A percentile compares a stretch with the other conserved stretches of the same genome.
Conservation (phyloP, 2,888 invertebrate species). For the Euplagia quadripunctaria region DNA sequence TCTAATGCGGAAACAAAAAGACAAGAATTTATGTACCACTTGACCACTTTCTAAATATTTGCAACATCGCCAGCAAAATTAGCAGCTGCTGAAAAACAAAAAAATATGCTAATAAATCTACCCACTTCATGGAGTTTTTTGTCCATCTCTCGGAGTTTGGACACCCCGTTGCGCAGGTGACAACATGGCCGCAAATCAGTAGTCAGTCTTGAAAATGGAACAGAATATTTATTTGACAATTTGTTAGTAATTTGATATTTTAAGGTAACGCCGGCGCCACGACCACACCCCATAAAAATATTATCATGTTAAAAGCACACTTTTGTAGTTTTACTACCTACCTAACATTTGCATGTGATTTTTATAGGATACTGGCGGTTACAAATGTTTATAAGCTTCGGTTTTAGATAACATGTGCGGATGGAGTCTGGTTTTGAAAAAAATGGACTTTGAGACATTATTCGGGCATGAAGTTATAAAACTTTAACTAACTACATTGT, state of each 20-base stretch:
- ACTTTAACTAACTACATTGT: not conserved
- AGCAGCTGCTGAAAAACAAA: constrained; percentile 23
- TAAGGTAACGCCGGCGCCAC: constrained; percentile 55
- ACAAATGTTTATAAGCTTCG: constrained; percentile 44
- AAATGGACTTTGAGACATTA: constrained; percentile 11
- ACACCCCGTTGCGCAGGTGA: constrained; percentile 45
- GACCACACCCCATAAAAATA: constrained; percentile 47
- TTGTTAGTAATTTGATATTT: constrained; percentile 42
- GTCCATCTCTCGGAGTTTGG: constrained; percentile 15
- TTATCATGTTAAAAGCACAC: constrained; percentile 48
- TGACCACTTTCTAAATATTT: constrained; percentile 22
- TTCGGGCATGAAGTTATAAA: not conserved
- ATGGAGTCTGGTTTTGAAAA: constrained; percentile 17
- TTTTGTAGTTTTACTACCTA: constrained; percentile 30
- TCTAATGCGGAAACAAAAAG: constrained; percentile 5
- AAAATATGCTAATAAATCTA: constrained; percentile 35
- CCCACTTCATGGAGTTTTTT: constrained; percentile 22
- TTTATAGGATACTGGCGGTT: constrained; percentile 42
- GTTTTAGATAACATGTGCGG: constrained; percentile 35
- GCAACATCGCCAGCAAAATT: not conserved
- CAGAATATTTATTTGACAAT: constrained; percentile 20
- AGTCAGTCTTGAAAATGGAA: constrained; percentile 31
- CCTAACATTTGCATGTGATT: constrained; percentile 45
- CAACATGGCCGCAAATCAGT: constrained; percentile 34
- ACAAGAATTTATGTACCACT: constrained; percentile 12